Base-by-base conservation (phyloP, 2,888 invertebrate genomes). In the Drosophila falleni region DNA sequence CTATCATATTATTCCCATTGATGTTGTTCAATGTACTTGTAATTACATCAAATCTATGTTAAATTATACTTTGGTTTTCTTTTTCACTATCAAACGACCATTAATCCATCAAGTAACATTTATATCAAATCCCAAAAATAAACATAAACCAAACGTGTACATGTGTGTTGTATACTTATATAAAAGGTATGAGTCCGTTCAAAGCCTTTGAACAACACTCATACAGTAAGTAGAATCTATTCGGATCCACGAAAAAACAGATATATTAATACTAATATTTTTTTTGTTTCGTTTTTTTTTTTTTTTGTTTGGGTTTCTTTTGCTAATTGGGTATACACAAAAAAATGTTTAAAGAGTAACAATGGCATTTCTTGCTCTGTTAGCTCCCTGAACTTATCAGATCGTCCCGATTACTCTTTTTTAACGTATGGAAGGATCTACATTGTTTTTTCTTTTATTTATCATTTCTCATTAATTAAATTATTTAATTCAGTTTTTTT, bases 41-140 rank as follows among this genome's bases (percentile, higher is more conserved):
- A 61, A 75, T 64, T 74, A 62, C 70, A 70, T 74, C 64, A 70
- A 70, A 55, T 58, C 37, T 58, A 46, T 76, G 47, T 67, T 60
- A 77, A 71, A 80, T 76, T 63, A 75, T 71, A 80, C 16, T 53
- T 66, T 64, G 64, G 49, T 37, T 53, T 77, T 41, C 19, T 19
- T 60, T 66, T 69, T 56, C 41, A 64, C 69, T 74, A 64, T 77
- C 63, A 75, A 86, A 82, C 66, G 62, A 51, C 86, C 69, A 65
- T 70, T 78, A 82, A 82, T 88, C 65, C 83, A 87, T 87, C 74
- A 65, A 72, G 64, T 83, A 83, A 83, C 82, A 83, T 83, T 89
- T 53, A 68, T 77, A 83, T 89, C 74, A 87, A 87, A 80, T 89
- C 64, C 63, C 46, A 80, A 56, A 69, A 58, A 23, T 54, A 87